Evolutionary conservation across 2,888 invertebrate genomes (phyloP).

Genomic region (Hyppa rectilinea): DNA sequence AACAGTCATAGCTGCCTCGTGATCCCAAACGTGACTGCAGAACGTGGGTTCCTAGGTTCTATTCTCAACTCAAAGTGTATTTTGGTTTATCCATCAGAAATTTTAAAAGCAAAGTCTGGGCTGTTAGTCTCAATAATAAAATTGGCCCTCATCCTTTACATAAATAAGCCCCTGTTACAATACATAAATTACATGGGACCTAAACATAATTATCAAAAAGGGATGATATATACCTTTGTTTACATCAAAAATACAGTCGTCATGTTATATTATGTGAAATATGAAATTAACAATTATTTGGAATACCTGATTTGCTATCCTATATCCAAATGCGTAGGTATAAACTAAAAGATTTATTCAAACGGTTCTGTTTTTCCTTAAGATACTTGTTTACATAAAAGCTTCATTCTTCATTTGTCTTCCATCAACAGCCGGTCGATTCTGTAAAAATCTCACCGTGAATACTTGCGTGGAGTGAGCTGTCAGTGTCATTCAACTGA

Average conservation of each 20-base stretch:
- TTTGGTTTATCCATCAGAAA: not conserved
- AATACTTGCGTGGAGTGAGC: too few species aligned
- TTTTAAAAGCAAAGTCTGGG: not conserved
- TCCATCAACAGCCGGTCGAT: too few species aligned
- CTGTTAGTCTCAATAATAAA: not conserved
- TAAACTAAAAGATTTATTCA: slow-evolving; percentile 33
- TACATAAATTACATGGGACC: too few species aligned
- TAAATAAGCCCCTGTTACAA: too few species aligned
- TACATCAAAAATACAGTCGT: too few species aligned
- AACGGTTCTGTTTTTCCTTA: slow-evolving; percentile 33
- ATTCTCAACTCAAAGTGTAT: not conserved
- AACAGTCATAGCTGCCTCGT: not conserved
- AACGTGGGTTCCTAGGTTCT: not conserved
- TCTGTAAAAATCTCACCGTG: too few species aligned
- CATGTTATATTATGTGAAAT: too few species aligned
- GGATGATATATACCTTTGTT: too few species aligned
- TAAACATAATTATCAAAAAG: too few species aligned
- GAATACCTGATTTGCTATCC: too few species aligned
- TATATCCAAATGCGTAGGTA: slow-evolving; percentile 5
- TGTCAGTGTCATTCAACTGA: too few species aligned
- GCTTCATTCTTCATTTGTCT: slow-evolving; percentile 37
- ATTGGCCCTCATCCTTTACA: too few species aligned
- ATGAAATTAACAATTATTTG: not conserved
- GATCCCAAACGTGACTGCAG: not conserved
- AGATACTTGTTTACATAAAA: slow-evolving; percentile 37